Evolutionary conservation across 2,888 invertebrate species (phyloP).

Genomic region (Phymatocera aterrima): DNA sequence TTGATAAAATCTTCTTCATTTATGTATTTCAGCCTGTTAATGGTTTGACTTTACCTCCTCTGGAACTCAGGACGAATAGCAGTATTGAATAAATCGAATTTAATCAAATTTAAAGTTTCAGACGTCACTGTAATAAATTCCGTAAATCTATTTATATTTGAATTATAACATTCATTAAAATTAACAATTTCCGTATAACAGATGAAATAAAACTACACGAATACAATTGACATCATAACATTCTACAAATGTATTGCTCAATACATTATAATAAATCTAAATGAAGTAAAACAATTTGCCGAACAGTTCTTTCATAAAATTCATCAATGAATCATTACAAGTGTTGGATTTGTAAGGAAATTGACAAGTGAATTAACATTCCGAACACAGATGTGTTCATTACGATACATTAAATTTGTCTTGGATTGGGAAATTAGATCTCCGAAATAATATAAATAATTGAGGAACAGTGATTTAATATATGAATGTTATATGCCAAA

Average conservation of each 20-base stretch:
- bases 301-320: too few relatives aligned
- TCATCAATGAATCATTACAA: not conserved
- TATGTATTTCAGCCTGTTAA: conserved; percentile 42
- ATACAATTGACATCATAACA: too few relatives aligned
- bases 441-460: not conserved
- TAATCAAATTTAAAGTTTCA: not conserved
- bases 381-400: not conserved
- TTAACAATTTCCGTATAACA: too few relatives aligned
- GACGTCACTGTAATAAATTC: not conserved
- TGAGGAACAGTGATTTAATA: not conserved
- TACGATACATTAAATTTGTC: not conserved
- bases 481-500: not conserved
- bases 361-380: not conserved
- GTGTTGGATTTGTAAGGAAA: not conserved
- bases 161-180: not conserved
- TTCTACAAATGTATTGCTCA: too few relatives aligned
- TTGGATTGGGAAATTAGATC: not conserved
- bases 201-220: not conserved
- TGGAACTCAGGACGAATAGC: conserved; percentile 37
- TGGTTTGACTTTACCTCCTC: conserved; percentile 26
- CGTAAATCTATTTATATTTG: not conserved
- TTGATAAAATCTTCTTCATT: conserved; percentile 26
- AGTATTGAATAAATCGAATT: conserved; percentile 36
- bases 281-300: too few relatives aligned
- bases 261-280: too few relatives aligned